A percentile compares a stretch with the other conserved stretches of the same genome.
Conservation (phyloP, 2,888 invertebrate species). For the Dexiosoma caninum region DNA sequence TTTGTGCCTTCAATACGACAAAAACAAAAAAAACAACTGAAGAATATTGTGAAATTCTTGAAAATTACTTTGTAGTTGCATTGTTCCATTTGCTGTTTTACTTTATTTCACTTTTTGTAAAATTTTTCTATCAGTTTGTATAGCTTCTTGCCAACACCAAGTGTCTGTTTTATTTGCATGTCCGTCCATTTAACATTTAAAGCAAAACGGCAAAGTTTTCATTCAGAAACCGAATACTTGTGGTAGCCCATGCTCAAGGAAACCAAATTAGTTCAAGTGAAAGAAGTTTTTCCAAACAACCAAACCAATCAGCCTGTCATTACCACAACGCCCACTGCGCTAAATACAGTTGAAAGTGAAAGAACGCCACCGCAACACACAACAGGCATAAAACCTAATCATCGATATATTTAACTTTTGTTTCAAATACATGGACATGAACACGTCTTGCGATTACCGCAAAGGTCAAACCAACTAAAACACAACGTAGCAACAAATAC, state of each 20-base stretch:
- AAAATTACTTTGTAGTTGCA: slow-evolving; percentile 20
- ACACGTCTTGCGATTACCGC: slow-evolving; percentile 7
- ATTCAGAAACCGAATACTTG: slow-evolving; percentile 59
- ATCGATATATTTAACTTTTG: no score
- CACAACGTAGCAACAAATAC: not conserved
- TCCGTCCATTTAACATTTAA: slow-evolving; percentile 26
- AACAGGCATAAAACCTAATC: no score
- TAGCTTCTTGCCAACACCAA: not conserved
- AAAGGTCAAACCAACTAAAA: slow-evolving; percentile 18
- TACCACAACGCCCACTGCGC: slow-evolving; percentile 27
- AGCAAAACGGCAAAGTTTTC: slow-evolving; percentile 54
- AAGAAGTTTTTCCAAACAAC: slow-evolving; percentile 28
- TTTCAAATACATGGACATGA: not conserved
- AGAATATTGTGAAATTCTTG: slow-evolving; percentile 37
- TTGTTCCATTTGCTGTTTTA: no score
- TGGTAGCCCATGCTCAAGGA: slow-evolving; percentile 53
- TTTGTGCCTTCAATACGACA: not conserved
- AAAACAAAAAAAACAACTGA: slow-evolving; percentile 4
- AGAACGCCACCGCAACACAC: slow-evolving; percentile 7
- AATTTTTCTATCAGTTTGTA: no score
- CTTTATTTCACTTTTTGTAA: not conserved
- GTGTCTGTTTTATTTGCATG: slow-evolving; percentile 34
- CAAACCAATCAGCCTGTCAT: slow-evolving; percentile 22
- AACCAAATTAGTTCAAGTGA: slow-evolving; percentile 58
- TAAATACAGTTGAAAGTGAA: slow-evolving; percentile 24